A percentile compares a stretch with the other conserved stretches of the same genome.
phyloP scores from a whole-genome alignment of 2,888 invertebrate genomes.

The Rhorus exstirpatorius region DNA sequence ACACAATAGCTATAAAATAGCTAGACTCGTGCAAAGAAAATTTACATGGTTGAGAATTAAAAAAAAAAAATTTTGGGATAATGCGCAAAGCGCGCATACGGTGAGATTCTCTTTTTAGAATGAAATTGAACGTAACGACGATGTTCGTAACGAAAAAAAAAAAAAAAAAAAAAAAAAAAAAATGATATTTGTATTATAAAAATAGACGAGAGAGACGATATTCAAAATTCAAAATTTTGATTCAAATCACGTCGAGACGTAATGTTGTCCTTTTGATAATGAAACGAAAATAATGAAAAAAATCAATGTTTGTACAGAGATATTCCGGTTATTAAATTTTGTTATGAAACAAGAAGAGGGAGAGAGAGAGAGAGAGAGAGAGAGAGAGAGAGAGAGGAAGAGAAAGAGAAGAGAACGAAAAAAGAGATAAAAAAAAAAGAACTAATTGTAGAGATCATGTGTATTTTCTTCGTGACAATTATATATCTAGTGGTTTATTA shows the following conservation, averaged over 20 bases:
- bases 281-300: slow-evolving; percentile 72
- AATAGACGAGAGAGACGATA: slow-evolving; percentile 70
- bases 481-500: slow-evolving; percentile 81
- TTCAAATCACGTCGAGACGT: slow-evolving; percentile 74
- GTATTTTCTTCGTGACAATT: slow-evolving; percentile 85
- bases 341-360: slow-evolving; percentile 83
- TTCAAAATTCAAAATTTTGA: slow-evolving; percentile 86
- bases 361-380: slow-evolving; percentile 70
- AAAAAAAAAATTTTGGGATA: slow-evolving; percentile 69
- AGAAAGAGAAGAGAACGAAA: slow-evolving; percentile 71
- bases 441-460: slow-evolving; percentile 81
- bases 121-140: slow-evolving; percentile 71
- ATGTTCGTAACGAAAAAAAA: slow-evolving; percentile 79
- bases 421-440: slow-evolving; percentile 48
- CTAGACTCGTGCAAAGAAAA: slow-evolving; percentile 82
- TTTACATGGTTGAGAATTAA: slow-evolving; percentile 83
- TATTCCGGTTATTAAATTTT: slow-evolving; percentile 86
- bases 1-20: slow-evolving; percentile 83
- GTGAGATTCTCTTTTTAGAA: slow-evolving; percentile 80
- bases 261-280: slow-evolving; percentile 84
- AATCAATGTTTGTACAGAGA: slow-evolving; percentile 85
- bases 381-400: slow-evolving; percentile 65
- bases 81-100: slow-evolving; percentile 40
- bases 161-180: slow-evolving; percentile 57
- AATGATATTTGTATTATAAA: slow-evolving; percentile 64